A percentile compares a stretch with the other conserved stretches of the same genome.
phyloP scores from a whole-genome alignment of 1,140 invertebrate genomes.

The Cydia fagiglandana region DNA sequence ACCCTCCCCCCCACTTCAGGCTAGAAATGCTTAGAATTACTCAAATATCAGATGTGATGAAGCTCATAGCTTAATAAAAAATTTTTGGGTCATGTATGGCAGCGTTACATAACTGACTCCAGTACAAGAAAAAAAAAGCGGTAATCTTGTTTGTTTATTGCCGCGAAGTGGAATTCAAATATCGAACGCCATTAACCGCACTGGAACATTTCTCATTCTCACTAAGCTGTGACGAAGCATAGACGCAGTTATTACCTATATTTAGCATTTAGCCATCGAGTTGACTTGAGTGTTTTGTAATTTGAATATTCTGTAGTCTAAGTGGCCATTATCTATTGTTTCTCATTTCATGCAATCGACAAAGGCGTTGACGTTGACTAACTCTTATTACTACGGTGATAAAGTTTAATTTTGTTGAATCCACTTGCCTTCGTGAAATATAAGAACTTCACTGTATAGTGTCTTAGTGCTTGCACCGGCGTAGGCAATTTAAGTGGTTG shows the following conservation, averaged over 20 bases:
- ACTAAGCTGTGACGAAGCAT: conserved; percentile 4
- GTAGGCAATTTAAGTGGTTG: background rate
- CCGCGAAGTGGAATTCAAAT: conserved; percentile 8
- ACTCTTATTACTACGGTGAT: background rate
- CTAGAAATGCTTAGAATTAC: too few species aligned
- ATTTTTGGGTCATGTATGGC: too few species aligned
- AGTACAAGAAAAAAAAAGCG: too few species aligned
- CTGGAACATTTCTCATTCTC: background rate
- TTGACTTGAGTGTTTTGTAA: conserved; percentile 16
- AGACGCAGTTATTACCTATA: background rate
- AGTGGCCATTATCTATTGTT: conserved; percentile 27
- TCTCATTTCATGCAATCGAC: background rate
- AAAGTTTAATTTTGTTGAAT: background rate
- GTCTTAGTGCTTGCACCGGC: background rate
- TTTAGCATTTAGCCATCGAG: background rate
- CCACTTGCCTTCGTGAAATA: background rate
- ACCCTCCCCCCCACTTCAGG: too few species aligned
- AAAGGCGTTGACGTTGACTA: background rate
- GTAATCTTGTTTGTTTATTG: conserved; percentile 5
- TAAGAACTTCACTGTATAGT: background rate
- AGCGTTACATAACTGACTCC: too few species aligned
- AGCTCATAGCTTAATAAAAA: too few species aligned
- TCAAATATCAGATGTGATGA: too few species aligned
- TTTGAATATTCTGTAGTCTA: conserved; percentile 7
- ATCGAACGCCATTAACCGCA: conserved; percentile 1